A percentile compares a stretch with the other conserved stretches of the same genome.
Evolutionary conservation across 2,888 invertebrate genomes (phyloP).

Genomic region (Sepioteuthis lessoniana): DNA sequence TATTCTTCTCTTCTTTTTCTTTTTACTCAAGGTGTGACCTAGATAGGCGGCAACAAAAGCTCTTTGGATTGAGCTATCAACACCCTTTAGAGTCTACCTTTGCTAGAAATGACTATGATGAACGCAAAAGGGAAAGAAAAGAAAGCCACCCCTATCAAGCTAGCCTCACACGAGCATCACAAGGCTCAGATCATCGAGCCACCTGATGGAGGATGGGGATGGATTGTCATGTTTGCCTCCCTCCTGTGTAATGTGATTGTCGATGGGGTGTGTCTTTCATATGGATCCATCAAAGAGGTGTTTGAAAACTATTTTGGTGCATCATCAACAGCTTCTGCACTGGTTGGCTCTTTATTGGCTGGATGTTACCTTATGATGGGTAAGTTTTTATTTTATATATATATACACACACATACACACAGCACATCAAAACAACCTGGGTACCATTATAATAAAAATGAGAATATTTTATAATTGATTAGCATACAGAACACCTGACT

Average conservation of each 20-base stretch:
- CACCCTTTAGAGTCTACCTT: background rate
- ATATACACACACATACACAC: too few relatives aligned
- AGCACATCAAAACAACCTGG: too few relatives aligned
- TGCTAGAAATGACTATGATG: slow-evolving; percentile 34
- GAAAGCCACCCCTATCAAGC: background rate
- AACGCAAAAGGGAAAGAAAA: slow-evolving; percentile 5
- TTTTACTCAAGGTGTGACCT: slow-evolving; percentile 47
- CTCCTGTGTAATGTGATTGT: slow-evolving; percentile 58
- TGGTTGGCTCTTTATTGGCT: slow-evolving; percentile 88
- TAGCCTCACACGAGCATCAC: background rate
- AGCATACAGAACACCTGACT: too few relatives aligned
- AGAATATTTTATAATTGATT: too few relatives aligned
- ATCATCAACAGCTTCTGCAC: slow-evolving; percentile 83
- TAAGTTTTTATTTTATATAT: too few relatives aligned
- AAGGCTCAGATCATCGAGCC: slow-evolving; percentile 15
- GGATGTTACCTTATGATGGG: slow-evolving; percentile 93
- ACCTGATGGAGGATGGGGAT: slow-evolving; percentile 45
- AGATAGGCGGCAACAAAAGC: background rate
- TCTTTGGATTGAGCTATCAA: background rate
- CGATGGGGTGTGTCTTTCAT: slow-evolving; percentile 93
- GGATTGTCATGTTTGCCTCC: slow-evolving; percentile 45
- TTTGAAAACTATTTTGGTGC: slow-evolving; percentile 81
- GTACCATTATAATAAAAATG: too few relatives aligned
- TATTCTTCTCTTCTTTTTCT: background rate
- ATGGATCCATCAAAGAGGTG: slow-evolving; percentile 82